Percentiles rank a stretch among this genome's conserved stretches.
These are phyloP conservation scores for Pelecanus crispus DNA, from an alignment of 2,113 vertebrate species.

Conservation along the genomic window DNA sequence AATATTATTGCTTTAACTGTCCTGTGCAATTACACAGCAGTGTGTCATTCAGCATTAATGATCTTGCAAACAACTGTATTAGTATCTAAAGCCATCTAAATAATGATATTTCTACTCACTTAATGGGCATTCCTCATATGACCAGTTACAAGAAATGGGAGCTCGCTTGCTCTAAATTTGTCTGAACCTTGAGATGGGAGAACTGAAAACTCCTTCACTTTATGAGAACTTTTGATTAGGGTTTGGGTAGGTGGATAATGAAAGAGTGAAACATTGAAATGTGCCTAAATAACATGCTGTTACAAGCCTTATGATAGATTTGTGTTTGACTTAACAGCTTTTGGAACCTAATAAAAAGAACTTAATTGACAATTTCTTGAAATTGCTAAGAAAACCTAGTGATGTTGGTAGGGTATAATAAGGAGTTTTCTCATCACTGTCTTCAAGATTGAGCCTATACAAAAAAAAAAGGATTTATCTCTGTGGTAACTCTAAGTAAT, in stretches of 20 bases:
- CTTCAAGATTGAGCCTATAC: slow-evolving; percentile 88
- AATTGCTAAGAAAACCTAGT: slow-evolving; percentile 89
- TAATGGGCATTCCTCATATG: background rate
- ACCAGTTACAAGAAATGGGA: slow-evolving; percentile 40
- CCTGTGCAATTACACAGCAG: background rate
- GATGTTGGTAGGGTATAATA: slow-evolving; percentile 88
- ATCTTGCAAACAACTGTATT: background rate
- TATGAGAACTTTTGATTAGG: slow-evolving; percentile 68
- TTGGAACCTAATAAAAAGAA: slow-evolving; percentile 90
- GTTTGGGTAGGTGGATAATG: slow-evolving; percentile 75
- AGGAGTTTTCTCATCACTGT: slow-evolving; percentile 90
- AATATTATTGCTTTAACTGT: background rate
- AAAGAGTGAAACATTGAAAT: slow-evolving; percentile 75
- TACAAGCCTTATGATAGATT: slow-evolving; percentile 83
- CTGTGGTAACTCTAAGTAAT: slow-evolving; percentile 95
- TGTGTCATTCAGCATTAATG: background rate
- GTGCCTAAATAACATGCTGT: slow-evolving; percentile 80
- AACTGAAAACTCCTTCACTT: slow-evolving; percentile 65
- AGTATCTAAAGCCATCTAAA: background rate
- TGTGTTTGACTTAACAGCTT: slow-evolving; percentile 84
- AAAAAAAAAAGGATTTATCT: slow-evolving; percentile 89
- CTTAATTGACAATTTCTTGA: slow-evolving; percentile 95
- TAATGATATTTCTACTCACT: slow-evolving; percentile 11
- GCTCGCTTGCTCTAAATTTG: slow-evolving; percentile 43
- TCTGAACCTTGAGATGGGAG: slow-evolving; percentile 47